These are phyloP conservation scores for Acleris sparsana DNA, from an alignment of 2,888 invertebrate genomes.

Conservation along the genomic window DNA sequence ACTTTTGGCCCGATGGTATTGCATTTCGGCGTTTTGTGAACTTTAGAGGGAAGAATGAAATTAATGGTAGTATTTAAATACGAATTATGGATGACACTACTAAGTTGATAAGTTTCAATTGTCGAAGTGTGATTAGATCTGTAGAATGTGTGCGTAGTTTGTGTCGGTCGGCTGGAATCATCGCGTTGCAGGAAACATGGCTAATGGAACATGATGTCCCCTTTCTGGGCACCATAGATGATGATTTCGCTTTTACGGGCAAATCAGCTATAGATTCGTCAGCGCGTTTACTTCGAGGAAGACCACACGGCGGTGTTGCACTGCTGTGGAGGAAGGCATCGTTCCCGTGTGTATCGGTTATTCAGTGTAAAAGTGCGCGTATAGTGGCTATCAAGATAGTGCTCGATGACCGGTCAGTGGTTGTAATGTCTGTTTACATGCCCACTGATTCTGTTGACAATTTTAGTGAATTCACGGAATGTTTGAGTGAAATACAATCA, in stretches of 20 bases:
- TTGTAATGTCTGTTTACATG: too few species aligned
- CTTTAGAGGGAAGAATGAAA: not conserved
- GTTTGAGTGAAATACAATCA: not conserved
- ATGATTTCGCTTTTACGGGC: not conserved
- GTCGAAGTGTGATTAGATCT: too few species aligned
- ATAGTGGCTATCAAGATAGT: not conserved
- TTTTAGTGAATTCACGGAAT: conserved; percentile 2
- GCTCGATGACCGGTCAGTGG: not conserved
- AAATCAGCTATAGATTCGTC: not conserved
- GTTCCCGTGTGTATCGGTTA: conserved; percentile 1
- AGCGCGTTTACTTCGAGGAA: not conserved
- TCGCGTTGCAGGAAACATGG: conserved; percentile 5
- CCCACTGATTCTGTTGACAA: not conserved
- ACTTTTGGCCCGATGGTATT: too few species aligned
- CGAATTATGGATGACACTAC: too few species aligned
- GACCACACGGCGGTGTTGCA: too few species aligned
- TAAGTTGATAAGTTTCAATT: too few species aligned
- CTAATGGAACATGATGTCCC: not conserved
- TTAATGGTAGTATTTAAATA: too few species aligned
- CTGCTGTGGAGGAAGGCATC: not conserved
- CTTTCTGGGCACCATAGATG: not conserved
- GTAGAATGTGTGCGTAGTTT: not conserved
- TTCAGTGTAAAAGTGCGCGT: not conserved
- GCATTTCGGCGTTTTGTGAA: too few species aligned
- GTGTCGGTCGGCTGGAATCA: not conserved